Conservation (phyloP, 2,113 vertebrate genomes). For the Amblyornis subalaris region DNA sequence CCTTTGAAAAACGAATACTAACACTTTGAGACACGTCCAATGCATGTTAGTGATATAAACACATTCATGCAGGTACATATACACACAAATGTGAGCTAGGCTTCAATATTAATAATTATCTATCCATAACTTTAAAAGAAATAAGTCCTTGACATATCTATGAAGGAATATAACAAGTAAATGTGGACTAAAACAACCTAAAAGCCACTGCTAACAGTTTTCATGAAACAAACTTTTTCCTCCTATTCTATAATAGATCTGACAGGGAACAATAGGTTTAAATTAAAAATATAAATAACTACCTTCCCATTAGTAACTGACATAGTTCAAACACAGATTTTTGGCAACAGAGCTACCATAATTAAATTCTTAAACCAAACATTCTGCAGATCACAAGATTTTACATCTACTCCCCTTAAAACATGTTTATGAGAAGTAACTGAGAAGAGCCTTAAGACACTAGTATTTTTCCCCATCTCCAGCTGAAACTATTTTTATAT, state of each 20-base stretch:
- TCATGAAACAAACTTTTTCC: background rate
- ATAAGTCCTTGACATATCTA: background rate
- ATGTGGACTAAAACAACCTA: background rate
- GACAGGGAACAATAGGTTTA: conserved; percentile 23
- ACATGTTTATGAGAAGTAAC: conserved; percentile 31
- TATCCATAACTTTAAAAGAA: background rate
- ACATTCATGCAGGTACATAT: background rate
- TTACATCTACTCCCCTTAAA: conserved; percentile 52
- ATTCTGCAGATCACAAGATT: conserved; percentile 54
- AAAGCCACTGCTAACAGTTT: background rate
- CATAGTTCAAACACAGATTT: conserved; percentile 51
- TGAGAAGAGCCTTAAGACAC: conserved; percentile 29
- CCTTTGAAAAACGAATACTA: background rate
- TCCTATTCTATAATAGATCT: background rate
- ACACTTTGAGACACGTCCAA: background rate
- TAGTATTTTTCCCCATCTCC: conserved; percentile 3
- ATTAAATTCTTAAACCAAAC: conserved; percentile 54
- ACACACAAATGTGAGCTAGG: background rate
- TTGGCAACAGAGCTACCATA: conserved; percentile 41
- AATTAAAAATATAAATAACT: conserved; percentile 55
- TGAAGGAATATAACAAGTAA: background rate
- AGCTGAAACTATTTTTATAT: conserved; percentile 12
- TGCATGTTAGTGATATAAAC: background rate
- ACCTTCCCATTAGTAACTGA: conserved; percentile 39
- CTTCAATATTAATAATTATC: background rate